phyloP scores from a whole-genome alignment of 1,140 invertebrate genomes.

The Saccostrea echinata region DNA sequence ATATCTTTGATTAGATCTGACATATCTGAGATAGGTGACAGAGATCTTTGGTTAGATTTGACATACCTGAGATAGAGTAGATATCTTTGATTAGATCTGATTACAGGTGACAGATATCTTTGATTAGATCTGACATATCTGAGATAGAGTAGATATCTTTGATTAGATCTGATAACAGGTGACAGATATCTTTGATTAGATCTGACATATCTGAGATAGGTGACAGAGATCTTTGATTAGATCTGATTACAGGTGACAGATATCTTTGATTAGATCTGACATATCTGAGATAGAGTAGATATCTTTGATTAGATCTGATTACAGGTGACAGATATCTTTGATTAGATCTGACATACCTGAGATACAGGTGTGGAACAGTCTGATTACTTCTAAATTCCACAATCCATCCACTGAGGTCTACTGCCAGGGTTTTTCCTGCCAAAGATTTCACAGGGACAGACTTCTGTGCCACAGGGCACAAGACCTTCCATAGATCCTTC shows the following conservation, averaged over 20 bases:
- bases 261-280: neutral
- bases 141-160: neutral
- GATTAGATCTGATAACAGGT: neutral
- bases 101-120: neutral
- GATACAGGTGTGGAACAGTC: neutral
- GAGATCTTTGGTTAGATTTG: too few relatives aligned
- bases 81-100: too few relatives aligned
- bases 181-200: neutral
- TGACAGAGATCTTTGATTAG: neutral
- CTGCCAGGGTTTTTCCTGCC: constrained; percentile 44
- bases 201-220: neutral
- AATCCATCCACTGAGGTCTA: constrained; percentile 53
- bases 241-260: too few relatives aligned
- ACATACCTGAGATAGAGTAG: neutral
- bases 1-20: too few relatives aligned
- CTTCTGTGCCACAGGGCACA: neutral
- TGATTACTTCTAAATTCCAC: constrained; percentile 24
- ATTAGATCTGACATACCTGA: neutral
- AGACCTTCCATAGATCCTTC: constrained; percentile 29
- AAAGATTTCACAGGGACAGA: constrained; percentile 18
- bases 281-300: neutral
- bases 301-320: neutral
- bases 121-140: neutral
- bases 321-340: neutral
- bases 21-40: too few relatives aligned